Base-by-base conservation (phyloP, 2,113 vertebrate genomes). In the Atherinomorus stipes region DNA sequence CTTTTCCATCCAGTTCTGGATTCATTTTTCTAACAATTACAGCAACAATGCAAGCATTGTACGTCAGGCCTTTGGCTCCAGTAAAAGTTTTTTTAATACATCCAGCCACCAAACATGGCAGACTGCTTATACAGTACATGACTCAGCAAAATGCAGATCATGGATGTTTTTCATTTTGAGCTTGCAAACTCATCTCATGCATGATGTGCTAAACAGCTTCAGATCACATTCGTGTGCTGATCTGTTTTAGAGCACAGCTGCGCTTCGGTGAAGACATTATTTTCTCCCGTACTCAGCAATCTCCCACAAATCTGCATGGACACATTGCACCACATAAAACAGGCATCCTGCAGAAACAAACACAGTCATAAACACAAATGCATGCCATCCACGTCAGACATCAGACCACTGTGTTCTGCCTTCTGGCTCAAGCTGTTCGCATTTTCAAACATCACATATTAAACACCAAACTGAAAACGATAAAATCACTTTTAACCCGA, bases 111-210 rank as follows among this genome's bases (percentile, higher is more conserved):
- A 42, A 61, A 62, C 40, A 3, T 4, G 64, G 45, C 65, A 57
- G 22, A 58, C 25, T 64, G 15, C 34, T 10, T 62, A 53, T 22
- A 34, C 4, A 34, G 62, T 7, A 13, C 18, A 52, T 22, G 62
- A 11, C 44, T 42, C 26, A 19, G 12, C n/a, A 50, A 10, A 71
- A 81, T 25, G 9, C 9, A 71, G 78, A 71, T 63, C 15, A 25
- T 26, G 21, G 34, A 60, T 47, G 53, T 63, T 78, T 61, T 72
- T 67, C 58, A 74, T 57, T 79, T 60, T 44, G 18, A 74, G 34
- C 42, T 74, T 58, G 37, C 59, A 78, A 49, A 72, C 50, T 53
- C 40, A 4, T 78, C 71, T 57, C 42, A 49, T 61, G 54, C 61
- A 21, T 72, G 22, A 21, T 72, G 22, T 80, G 65, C 40, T 64